Evolutionary conservation across 2,888 invertebrate species (phyloP).

Genomic region (Parnassius glacialis): DNA sequence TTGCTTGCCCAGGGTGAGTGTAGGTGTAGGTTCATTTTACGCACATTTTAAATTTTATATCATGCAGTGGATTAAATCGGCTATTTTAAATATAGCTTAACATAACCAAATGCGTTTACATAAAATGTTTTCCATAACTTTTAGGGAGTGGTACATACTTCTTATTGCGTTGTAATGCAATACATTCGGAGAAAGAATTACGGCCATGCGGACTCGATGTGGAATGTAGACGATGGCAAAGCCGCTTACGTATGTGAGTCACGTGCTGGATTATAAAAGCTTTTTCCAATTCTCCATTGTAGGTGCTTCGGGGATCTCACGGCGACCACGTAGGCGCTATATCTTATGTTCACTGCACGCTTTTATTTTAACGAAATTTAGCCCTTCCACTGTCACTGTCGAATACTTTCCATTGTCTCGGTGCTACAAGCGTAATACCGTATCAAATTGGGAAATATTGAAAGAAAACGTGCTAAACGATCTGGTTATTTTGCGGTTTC

Average conservation of each 20-base stretch:
- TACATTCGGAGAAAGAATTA: constrained; percentile 53
- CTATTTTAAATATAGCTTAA: too few species aligned
- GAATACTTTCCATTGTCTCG: constrained; percentile 77
- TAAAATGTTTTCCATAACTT: not conserved
- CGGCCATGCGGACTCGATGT: constrained; percentile 32
- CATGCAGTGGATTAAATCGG: too few species aligned
- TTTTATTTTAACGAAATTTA: constrained; percentile 81
- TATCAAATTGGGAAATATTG: constrained; percentile 78
- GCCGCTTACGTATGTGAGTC: constrained; percentile 73
- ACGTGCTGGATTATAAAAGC: constrained; percentile 80
- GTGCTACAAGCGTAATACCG: constrained; percentile 58
- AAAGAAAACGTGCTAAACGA: constrained; percentile 74
- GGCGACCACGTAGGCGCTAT: constrained; percentile 79
- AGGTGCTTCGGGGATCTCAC: constrained; percentile 66
- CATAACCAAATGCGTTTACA: too few species aligned
- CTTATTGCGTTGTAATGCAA: constrained; percentile 31
- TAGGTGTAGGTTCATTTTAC: too few species aligned
- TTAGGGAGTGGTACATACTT: not conserved
- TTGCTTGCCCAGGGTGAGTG: too few species aligned
- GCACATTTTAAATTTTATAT: too few species aligned
- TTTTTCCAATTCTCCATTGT: constrained; percentile 81
- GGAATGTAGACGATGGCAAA: constrained; percentile 27
- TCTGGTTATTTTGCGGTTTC: constrained; percentile 50
- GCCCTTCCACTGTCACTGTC: constrained; percentile 73
- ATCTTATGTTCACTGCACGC: constrained; percentile 76